phyloP scores from a whole-genome alignment of 2,113 vertebrate genomes.

The Esox niger region DNA sequence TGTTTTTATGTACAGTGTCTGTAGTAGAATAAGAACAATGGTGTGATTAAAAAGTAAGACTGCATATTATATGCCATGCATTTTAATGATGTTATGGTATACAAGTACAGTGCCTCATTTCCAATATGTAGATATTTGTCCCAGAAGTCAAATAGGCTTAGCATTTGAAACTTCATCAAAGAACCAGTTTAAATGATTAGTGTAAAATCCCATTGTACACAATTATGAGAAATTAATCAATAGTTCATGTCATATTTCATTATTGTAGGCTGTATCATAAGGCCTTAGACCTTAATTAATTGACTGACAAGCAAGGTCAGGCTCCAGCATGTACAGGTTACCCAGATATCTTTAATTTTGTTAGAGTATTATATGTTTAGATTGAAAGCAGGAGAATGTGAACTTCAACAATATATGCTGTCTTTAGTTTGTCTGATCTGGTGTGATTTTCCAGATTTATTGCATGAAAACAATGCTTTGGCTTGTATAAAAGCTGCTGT shows the following conservation, averaged over 20 bases:
- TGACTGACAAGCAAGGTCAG: conserved; percentile 11
- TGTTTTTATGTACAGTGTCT: too few species aligned
- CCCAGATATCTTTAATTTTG: conserved; percentile 16
- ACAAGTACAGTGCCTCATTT: too few species aligned
- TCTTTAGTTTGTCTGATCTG: conserved; percentile 22
- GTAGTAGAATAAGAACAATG: too few species aligned
- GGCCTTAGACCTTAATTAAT: conserved; percentile 23
- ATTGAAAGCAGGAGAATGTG: conserved; percentile 37
- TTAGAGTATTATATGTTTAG: conserved; percentile 48
- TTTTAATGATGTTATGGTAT: too few species aligned
- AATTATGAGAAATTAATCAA: neutral
- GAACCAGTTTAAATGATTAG: neutral
- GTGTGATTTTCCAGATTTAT: conserved; percentile 39
- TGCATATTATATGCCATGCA: too few species aligned
- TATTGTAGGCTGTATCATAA: neutral
- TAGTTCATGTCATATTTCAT: neutral
- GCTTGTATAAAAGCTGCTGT: conserved; percentile 9
- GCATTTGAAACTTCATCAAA: neutral
- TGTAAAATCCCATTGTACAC: conserved; percentile 1
- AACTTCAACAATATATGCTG: conserved; percentile 44
- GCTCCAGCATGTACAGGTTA: conserved; percentile 11
- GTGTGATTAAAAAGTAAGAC: too few species aligned
- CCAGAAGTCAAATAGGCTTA: too few species aligned
- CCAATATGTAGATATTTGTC: too few species aligned
- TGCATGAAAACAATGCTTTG: conserved; percentile 26